Percentiles rank a stretch among this genome's conserved stretches.
Evolutionary conservation across 2,888 invertebrate species (phyloP).

Genomic region (Ophioninae sp.): DNA sequence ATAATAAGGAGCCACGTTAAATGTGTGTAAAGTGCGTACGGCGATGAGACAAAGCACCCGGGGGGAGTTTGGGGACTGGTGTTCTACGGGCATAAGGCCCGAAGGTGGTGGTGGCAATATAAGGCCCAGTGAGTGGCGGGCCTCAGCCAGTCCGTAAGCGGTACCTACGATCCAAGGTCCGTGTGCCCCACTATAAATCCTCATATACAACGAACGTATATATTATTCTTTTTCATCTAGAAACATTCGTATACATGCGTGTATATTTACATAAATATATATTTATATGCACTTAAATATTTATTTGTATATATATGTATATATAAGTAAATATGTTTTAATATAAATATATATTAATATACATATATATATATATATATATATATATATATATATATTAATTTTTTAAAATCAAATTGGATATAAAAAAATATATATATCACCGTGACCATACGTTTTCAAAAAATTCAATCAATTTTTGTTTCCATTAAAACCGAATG

Average conservation of each 20-base stretch:
- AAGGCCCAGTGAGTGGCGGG: constrained; percentile 76
- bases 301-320: not conserved
- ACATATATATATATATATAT: constrained; percentile 4
- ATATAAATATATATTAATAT: constrained; percentile 11
- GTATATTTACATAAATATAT: not conserved
- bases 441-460: too few species aligned
- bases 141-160: constrained; percentile 79
- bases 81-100: constrained; percentile 18
- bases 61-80: constrained; percentile 23
- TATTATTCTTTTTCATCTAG: not conserved
- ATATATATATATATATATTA: too few species aligned
- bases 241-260: not conserved
- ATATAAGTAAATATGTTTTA: too few species aligned
- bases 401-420: too few species aligned
- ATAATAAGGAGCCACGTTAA: constrained; percentile 4
- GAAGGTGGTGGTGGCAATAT: constrained; percentile 79
- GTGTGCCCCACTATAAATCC: constrained; percentile 66
- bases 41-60: constrained; percentile 42
- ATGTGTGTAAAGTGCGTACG: constrained; percentile 27
- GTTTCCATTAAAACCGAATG: too few species aligned
- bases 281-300: too few species aligned
- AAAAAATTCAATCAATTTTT: too few species aligned
- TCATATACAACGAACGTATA: not conserved
- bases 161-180: constrained; percentile 77
- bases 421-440: too few species aligned